Percentiles rank a stretch among this genome's conserved stretches.
Conservation (phyloP, 2,888 invertebrate species). For the Campoplex nolae region DNA sequence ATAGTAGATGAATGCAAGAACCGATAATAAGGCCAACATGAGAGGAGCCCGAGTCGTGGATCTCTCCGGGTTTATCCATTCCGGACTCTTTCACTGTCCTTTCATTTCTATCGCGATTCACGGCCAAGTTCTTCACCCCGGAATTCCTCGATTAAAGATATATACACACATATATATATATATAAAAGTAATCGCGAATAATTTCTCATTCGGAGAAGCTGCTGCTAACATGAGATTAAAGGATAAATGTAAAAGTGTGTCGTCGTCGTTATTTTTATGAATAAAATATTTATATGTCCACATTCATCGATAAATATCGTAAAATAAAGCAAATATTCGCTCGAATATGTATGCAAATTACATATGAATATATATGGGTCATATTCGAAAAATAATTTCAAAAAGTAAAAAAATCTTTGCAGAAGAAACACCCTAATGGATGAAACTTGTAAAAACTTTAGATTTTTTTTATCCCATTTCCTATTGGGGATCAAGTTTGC, state of each 20-base stretch:
- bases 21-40: conserved; percentile 62
- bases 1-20: conserved; percentile 36
- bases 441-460: not conserved
- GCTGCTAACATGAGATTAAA: conserved; percentile 47
- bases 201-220: conserved; percentile 42
- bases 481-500: not conserved
- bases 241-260: conserved; percentile 27
- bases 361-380: not conserved
- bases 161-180: not conserved
- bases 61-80: conserved; percentile 19
- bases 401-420: not conserved
- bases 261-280: not conserved
- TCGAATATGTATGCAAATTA: no score
- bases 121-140: conserved; percentile 45
- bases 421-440: not conserved
- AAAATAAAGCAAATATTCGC: not conserved
- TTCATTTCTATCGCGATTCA: conserved; percentile 5
- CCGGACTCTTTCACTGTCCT: conserved; percentile 10
- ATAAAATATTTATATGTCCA: not conserved
- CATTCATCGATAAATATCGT: not conserved
- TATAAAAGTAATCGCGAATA: conserved; percentile 21
- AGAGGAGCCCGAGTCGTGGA: conserved; percentile 41
- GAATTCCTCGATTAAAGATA: conserved; percentile 55
- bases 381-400: not conserved
- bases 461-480: not conserved